Percentiles rank a stretch among this genome's conserved stretches.
Evolutionary conservation across 1,140 invertebrate species (phyloP).

Genomic region (Cydia pomonella): DNA sequence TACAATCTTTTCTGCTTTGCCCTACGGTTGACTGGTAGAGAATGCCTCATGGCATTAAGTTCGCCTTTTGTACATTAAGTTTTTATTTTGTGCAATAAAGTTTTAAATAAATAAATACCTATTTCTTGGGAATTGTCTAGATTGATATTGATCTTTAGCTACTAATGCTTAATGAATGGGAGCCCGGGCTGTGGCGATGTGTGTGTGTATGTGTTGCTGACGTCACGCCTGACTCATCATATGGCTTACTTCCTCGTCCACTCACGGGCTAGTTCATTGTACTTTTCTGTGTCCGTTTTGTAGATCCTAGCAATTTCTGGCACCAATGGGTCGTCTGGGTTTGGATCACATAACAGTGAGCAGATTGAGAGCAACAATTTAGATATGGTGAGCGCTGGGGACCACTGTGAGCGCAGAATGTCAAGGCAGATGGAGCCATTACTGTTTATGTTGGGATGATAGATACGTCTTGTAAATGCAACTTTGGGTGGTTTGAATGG

Average conservation of each 20-base stretch:
- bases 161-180: no score
- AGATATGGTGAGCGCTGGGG: constrained; percentile 99
- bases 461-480: constrained; percentile 99
- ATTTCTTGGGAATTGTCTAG: no score
- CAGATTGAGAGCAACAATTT: constrained; percentile 99
- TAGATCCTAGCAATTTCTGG: constrained; percentile 99
- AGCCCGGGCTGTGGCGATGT: constrained; percentile 75
- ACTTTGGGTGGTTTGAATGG: constrained; percentile 99
- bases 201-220: constrained; percentile 76
- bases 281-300: constrained; percentile 99
- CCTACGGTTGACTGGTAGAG: no score
- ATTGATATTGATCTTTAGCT: no score
- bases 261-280: constrained; percentile 98
- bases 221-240: constrained; percentile 87
- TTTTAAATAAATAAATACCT: no score
- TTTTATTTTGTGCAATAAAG: no score
- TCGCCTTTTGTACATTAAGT: no score
- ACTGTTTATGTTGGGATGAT: constrained; percentile 99
- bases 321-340: constrained; percentile 99
- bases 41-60: no score
- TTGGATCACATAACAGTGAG: constrained; percentile 99
- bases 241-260: constrained; percentile 99
- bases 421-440: constrained; percentile 99
- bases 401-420: constrained; percentile 99
- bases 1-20: no score